These are phyloP conservation scores for Entosphenus tridentatus DNA, from an alignment of 2,113 vertebrate genomes.

Conservation along the genomic window DNA sequence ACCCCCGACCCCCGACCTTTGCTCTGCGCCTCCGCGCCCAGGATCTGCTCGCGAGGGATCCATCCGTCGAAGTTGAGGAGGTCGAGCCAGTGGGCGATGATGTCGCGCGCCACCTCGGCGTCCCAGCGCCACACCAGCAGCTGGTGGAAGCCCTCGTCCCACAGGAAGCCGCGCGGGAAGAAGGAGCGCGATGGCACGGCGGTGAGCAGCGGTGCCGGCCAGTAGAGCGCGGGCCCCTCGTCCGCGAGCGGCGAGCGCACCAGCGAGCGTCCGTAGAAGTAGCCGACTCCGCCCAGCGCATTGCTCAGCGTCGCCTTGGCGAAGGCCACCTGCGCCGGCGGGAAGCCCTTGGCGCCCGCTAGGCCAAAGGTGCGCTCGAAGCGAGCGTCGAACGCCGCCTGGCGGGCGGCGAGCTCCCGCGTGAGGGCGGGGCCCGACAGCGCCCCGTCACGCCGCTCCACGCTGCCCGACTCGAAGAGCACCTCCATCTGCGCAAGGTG, in stretches of 20 bases:
- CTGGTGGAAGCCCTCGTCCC: slow-evolving; percentile 93
- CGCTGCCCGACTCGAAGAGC: slow-evolving; percentile 57
- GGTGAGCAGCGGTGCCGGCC: slow-evolving; percentile 33
- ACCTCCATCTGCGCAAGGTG: slow-evolving; percentile 25
- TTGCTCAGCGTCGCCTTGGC: slow-evolving; percentile 54
- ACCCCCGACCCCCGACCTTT: slow-evolving; percentile 14
- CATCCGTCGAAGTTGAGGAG: slow-evolving; percentile 69
- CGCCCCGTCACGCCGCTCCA: slow-evolving; percentile 19
- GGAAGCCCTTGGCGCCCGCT: slow-evolving; percentile 27
- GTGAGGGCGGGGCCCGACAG: slow-evolving; percentile 31
- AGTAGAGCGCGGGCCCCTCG: slow-evolving; percentile 21
- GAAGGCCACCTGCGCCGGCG: slow-evolving; percentile 27
- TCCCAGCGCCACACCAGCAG: slow-evolving; percentile 61
- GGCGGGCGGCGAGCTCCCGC: slow-evolving; percentile 24
- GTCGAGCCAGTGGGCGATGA: slow-evolving; percentile 62
- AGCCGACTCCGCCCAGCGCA: slow-evolving; percentile 63
- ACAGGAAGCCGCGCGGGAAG: slow-evolving; percentile 80
- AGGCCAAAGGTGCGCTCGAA: slow-evolving; percentile 49
- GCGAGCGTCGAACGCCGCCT: slow-evolving; percentile 26
- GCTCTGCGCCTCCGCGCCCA: slow-evolving; percentile 61
- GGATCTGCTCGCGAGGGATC: slow-evolving; percentile 82
- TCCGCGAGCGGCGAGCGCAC: slow-evolving; percentile 33
- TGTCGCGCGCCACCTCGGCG: slow-evolving; percentile 34
- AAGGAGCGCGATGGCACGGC: slow-evolving; percentile 79
- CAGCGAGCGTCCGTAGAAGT: slow-evolving; percentile 55